A percentile compares a stretch with the other conserved stretches of the same genome.
phyloP scores from a whole-genome alignment of 1,140 invertebrate genomes.

The Formica selysi region DNA sequence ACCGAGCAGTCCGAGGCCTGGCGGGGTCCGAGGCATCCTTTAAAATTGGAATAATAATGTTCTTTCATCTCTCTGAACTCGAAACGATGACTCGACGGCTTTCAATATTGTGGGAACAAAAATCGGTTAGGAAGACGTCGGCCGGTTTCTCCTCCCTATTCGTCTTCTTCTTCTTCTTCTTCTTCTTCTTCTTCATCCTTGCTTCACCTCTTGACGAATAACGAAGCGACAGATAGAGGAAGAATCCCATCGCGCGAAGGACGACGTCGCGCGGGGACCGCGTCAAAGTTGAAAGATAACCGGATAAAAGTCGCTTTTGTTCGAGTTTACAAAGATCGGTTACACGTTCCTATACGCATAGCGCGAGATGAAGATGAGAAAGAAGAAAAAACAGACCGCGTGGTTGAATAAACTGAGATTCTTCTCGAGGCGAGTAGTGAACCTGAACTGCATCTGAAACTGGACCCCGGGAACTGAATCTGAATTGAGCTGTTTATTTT shows the following conservation, averaged over 20 bases:
- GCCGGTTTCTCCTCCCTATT: conserved; percentile 68
- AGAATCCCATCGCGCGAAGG: conserved; percentile 53
- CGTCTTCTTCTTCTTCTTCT: conserved; percentile 48
- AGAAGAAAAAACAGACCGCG: conserved; percentile 20
- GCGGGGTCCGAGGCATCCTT: conserved; percentile 78
- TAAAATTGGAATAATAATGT: conserved; percentile 87
- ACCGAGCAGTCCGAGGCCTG: conserved; percentile 67
- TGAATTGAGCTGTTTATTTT: conserved; percentile 47
- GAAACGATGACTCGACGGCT: conserved; percentile 85
- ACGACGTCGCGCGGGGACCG: conserved; percentile 47
- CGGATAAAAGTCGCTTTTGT: conserved; percentile 64
- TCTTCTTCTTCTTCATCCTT: conserved; percentile 64
- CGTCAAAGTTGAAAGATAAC: conserved; percentile 61
- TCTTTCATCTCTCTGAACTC: conserved; percentile 83
- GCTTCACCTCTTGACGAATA: conserved; percentile 62
- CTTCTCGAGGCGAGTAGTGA: conserved; percentile 10
- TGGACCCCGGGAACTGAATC: conserved; percentile 14
- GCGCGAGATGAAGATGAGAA: conserved; percentile 26
- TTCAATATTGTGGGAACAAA: conserved; percentile 86
- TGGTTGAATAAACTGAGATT: conserved; percentile 50
- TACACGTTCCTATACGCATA: conserved; percentile 35
- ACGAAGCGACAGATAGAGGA: conserved; percentile 64
- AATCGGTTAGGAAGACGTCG: conserved; percentile 80
- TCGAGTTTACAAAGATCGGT: conserved; percentile 63
- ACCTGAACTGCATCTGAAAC: conserved; percentile 35